These are phyloP conservation scores for Istiophorus platypterus DNA, from an alignment of 2,113 vertebrate genomes.

Conservation along the genomic window DNA sequence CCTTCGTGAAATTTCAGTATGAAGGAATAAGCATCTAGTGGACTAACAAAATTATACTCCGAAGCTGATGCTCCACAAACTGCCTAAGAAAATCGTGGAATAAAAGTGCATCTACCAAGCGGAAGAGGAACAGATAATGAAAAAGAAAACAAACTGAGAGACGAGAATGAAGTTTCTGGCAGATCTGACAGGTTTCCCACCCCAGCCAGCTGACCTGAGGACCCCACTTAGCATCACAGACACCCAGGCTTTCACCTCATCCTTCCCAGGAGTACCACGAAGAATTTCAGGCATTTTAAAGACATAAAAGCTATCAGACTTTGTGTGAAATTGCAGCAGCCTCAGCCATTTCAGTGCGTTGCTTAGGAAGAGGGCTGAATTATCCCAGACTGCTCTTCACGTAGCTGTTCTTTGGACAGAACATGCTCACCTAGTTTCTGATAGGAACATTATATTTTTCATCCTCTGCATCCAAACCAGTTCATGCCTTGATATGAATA, in stretches of 20 bases:
- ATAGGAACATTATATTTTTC: not conserved
- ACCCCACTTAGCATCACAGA: not conserved
- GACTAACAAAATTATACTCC: too few species aligned
- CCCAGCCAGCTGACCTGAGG: not conserved
- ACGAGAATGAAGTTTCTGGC: conserved; percentile 7
- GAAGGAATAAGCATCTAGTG: too few species aligned
- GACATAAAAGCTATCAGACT: not conserved
- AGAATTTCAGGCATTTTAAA: conserved; percentile 5
- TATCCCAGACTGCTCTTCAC: not conserved
- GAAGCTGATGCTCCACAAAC: too few species aligned
- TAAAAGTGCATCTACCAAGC: not conserved
- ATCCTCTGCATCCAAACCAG: not conserved
- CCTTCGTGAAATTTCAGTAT: not conserved
- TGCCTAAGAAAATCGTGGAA: not conserved
- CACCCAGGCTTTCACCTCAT: not conserved
- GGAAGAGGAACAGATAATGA: not conserved
- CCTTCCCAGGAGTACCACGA: not conserved
- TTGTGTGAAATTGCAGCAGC: not conserved
- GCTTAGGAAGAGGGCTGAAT: not conserved
- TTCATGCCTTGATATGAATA: not conserved
- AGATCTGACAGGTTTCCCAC: not conserved
- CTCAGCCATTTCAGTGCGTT: conserved; percentile 2
- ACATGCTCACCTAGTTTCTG: not conserved
- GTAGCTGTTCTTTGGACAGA: not conserved
- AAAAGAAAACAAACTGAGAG: not conserved